A percentile compares a stretch with the other conserved stretches of the same genome.
These are phyloP conservation scores for Neopelma chrysocephalum DNA, from an alignment of 2,797 vertebrate species.

Conservation along the genomic window DNA sequence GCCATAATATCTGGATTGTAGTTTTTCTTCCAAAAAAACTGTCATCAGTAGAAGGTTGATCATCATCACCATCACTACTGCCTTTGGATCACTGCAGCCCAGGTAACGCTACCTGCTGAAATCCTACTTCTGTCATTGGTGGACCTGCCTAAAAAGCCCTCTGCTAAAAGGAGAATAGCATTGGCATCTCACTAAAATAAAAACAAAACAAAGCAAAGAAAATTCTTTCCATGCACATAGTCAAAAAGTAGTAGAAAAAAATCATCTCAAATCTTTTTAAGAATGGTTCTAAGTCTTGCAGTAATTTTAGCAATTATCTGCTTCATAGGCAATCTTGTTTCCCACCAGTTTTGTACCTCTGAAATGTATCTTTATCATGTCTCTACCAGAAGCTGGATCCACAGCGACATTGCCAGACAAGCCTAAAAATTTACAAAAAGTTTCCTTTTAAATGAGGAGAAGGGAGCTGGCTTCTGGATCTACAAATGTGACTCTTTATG, in stretches of 20 bases:
- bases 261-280: neutral
- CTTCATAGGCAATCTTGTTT: neutral
- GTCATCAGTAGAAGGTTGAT: neutral
- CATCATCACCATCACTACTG: neutral
- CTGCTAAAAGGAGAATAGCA: neutral
- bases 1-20: fast-evolving
- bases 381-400: neutral
- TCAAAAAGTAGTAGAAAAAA: neutral
- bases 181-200: neutral
- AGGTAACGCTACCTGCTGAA: neutral
- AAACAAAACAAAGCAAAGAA: neutral
- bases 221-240: neutral
- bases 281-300: neutral
- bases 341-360: neutral
- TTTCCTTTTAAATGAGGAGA: slow-evolving; percentile 10
- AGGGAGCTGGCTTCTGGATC: neutral
- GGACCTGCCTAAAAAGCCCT: neutral
- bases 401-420: neutral
- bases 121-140: neutral
- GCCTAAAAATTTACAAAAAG: neutral
- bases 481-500: neutral
- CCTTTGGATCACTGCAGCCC: neutral
- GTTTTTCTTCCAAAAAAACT: neutral
- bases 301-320: neutral
- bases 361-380: neutral